phyloP scores from a whole-genome alignment of 2,113 vertebrate species.

The Tragelaphus imberbis region DNA sequence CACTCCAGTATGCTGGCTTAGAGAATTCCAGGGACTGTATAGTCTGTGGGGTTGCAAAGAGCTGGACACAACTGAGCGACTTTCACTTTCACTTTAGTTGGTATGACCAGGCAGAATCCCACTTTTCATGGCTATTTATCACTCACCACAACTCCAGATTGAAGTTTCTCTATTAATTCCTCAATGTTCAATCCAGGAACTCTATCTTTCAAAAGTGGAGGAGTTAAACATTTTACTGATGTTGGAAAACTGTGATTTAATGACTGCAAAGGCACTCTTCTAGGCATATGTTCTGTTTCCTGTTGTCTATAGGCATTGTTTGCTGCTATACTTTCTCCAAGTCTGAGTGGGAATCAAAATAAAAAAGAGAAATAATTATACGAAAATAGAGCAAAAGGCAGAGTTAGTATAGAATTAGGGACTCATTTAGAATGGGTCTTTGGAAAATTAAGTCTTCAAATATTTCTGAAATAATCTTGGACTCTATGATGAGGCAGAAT shows the following conservation, averaged over 20 bases:
- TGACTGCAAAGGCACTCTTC: constrained; percentile 80
- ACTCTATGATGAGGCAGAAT: not conserved
- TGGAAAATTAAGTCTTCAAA: not conserved
- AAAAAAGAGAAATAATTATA: not conserved
- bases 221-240: constrained; percentile 65
- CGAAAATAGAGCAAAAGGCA: not conserved
- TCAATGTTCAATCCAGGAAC: constrained; percentile 80
- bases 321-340: constrained; percentile 94
- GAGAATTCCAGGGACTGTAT: not conserved
- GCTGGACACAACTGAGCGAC: not conserved
- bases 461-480: constrained; percentile 23
- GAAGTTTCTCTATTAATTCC: constrained; percentile 89
- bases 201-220: constrained; percentile 67
- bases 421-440: not conserved
- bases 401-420: not conserved
- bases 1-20: not conserved
- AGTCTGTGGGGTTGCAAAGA: not conserved
- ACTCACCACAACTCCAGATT: constrained; percentile 87
- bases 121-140: not conserved
- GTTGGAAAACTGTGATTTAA: constrained; percentile 56
- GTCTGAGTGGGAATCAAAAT: constrained; percentile 74
- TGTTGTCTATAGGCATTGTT: constrained; percentile 92
- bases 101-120: not conserved
- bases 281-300: constrained; percentile 80
- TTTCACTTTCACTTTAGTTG: not conserved